These are phyloP conservation scores for Nansenia antarctica DNA, from an alignment of 2,113 vertebrate genomes.

Conservation along the genomic window DNA sequence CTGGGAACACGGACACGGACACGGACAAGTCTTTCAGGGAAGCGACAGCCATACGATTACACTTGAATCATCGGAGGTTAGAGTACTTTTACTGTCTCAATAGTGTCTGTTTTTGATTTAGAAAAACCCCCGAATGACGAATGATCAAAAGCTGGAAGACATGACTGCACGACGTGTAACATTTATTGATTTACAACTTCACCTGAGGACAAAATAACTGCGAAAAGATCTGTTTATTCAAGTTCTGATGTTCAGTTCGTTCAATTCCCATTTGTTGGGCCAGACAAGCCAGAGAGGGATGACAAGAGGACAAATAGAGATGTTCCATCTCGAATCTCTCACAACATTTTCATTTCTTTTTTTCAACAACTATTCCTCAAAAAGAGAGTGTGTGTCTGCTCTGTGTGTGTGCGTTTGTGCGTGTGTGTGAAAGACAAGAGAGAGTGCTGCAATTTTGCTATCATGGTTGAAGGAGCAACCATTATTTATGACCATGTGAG, in stretches of 20 bases:
- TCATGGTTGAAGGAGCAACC: conserved; percentile 67
- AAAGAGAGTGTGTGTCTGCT: conserved; percentile 40
- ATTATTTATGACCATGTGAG: conserved; percentile 78
- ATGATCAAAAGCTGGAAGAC: too few species aligned
- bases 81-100: background rate
- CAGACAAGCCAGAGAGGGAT: conserved; percentile 22
- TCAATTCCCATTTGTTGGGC: conserved; percentile 6
- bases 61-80: background rate
- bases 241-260: conserved; percentile 15
- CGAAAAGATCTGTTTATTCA: background rate
- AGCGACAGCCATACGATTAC: background rate
- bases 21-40: background rate
- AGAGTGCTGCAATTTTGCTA: conserved; percentile 70
- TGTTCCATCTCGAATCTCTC: conserved; percentile 62
- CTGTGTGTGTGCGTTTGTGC: background rate
- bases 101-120: background rate
- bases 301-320: conserved; percentile 55
- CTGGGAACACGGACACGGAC: conserved; percentile 17
- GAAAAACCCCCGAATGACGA: too few species aligned
- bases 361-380: conserved; percentile 65
- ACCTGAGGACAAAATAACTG: too few species aligned
- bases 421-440: conserved; percentile 45
- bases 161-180: too few species aligned
- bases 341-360: conserved; percentile 64
- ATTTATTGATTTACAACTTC: too few species aligned